Evolutionary conservation across 2,888 invertebrate species (phyloP), one percentile per base, ranked within the genome.

Genomic region (Rhagonycha lutea): DNA sequence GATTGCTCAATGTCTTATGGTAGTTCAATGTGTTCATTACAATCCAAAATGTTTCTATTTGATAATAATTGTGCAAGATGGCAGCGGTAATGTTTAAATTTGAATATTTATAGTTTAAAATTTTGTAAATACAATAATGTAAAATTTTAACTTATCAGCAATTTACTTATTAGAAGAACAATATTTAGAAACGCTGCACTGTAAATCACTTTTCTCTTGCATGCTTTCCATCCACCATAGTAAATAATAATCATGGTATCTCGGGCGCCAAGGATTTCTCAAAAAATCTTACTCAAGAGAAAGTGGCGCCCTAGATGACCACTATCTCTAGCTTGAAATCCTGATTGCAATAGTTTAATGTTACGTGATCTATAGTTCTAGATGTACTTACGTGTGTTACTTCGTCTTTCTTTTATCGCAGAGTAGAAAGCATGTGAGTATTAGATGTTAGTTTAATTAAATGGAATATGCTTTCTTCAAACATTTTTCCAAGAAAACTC

Each of bases 11-110:
- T 65, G 63, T 65, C 62, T 62, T 23, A 18, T 18, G 23, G 62
- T 65, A 65, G 63, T 23, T 65, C 23, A 62, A 47, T 47, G 47
- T 47, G 12, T 47, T 47, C 47, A 47, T n/a, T 47, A 47, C n/a
- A 47, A n/a, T 47, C 47, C 47, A 47, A 47, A 47, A 47, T 47
- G 47, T 47, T 47, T 47, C 47, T 47, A 47, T 65, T 23, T 65
- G 63, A 65, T 24, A 65, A 18, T 23, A 65, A 67, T 26, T 47
- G n/a, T 76, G 90, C 90, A 90, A 90, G 90, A 90, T 90, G 90
- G 90, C 89, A 88, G 90, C 89, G 89, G 89, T 88, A 73, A 71
- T 71, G 73, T 76, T 65, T 61, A 71, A 70, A 18, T 32, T 73
- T 29, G 47, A 69, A 68, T 26, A 69, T 61, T 47, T 47, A 47